These are phyloP conservation scores for Mythimna impura DNA, from an alignment of 2,888 invertebrate genomes.

Conservation along the genomic window DNA sequence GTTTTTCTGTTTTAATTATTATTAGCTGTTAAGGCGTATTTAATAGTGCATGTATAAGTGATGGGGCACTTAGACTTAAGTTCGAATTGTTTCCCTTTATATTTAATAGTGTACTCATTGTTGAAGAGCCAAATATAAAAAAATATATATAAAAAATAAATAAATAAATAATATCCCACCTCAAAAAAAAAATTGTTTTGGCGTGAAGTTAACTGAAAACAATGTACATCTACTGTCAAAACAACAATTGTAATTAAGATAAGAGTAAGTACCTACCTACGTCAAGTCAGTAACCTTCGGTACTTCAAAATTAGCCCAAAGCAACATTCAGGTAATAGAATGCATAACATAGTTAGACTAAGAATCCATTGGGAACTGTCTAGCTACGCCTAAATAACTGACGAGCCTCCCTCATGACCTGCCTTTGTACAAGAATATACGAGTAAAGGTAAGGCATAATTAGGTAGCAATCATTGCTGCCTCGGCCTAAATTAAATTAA, in stretches of 20 bases:
- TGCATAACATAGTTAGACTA: constrained; percentile 25
- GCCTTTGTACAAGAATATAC: constrained; percentile 36
- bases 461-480: constrained; percentile 10
- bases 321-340: constrained; percentile 35
- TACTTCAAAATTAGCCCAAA: neutral
- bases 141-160: too few relatives aligned
- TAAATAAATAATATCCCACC: too few relatives aligned
- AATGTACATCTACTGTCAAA: neutral
- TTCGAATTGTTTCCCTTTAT: too few relatives aligned
- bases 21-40: too few relatives aligned
- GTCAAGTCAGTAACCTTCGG: neutral
- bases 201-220: too few relatives aligned
- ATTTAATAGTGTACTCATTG: too few relatives aligned
- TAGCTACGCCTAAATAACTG: constrained; percentile 45
- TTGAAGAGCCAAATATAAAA: too few relatives aligned
- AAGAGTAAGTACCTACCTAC: neutral
- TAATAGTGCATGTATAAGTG: too few relatives aligned
- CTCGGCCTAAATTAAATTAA: constrained; percentile 19
- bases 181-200: too few relatives aligned
- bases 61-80: too few relatives aligned
- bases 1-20: too few relatives aligned
- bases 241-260: neutral
- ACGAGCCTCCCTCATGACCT: constrained; percentile 42
- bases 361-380: constrained; percentile 47
- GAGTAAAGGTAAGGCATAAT: constrained; percentile 28